Base-by-base conservation (phyloP, 1,140 invertebrate genomes). In the Brachystomella parvula region DNA sequence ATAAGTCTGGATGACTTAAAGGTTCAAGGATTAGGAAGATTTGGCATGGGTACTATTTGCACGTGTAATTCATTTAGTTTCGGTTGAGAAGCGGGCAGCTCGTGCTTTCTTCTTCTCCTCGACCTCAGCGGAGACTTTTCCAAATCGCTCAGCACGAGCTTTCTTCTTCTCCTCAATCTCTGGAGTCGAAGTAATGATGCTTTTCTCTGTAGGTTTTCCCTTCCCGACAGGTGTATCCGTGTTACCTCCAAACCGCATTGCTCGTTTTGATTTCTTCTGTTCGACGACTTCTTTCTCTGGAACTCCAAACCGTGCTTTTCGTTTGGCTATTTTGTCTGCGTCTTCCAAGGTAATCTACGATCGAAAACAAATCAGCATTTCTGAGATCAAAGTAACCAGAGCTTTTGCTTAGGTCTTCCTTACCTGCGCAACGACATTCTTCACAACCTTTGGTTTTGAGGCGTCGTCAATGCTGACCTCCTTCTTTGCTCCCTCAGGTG, bases 241-340 rank as follows among this genome's bases (percentile, higher is more conserved):
- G 30, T 28, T 56, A 30, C 49, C 29, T 32, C 39, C 47, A 57
- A 53, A 53, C 63, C 49, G 44, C 47, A 57, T 31, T 30, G 61
- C 56, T 26, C 66, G 28, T 32, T 67, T 64, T 63, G 56, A n/a
- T 49, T 67, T 64, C 58, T 29, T 44, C 39, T 33, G 53, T 19
- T 60, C 66, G 31, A 57, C 44, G 2, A 47, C 57, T 12, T 63
- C 56, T 26, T 67, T 61, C 12, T 57, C 28, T 19, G 56, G 61
- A 49, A 67, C 30, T n/a, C 66, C 66, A 64, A 67, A 67, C 28
- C 66, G 61, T 33, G 63, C 66, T 26, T 32, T 47, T 1, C 66
- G 31, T 32, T 64, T 67, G 1, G 61, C 66, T 9, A 67, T 12
- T 39, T 67, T 67, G 15, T 12, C 29, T n/a, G 32, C 35, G 28